Evolutionary conservation across 2,113 vertebrate genomes (phyloP).

Genomic region (Tyto alba): DNA sequence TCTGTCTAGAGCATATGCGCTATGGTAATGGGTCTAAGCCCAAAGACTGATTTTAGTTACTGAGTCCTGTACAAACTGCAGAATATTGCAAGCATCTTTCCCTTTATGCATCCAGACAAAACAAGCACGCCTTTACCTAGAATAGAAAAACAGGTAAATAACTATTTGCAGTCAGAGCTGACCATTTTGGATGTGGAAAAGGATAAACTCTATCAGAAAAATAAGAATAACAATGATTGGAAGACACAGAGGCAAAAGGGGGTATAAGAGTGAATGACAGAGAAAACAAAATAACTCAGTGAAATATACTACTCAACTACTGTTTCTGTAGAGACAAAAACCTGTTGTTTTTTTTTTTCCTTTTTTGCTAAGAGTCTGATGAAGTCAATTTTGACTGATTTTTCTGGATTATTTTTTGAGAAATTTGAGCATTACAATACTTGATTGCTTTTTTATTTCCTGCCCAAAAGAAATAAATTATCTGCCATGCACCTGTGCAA

Average conservation of each 20-base stretch:
- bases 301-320: not conserved
- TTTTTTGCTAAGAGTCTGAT: not conserved
- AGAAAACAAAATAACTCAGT: not conserved
- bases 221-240: not conserved
- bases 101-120: not conserved
- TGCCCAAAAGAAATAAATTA: not conserved
- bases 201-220: not conserved
- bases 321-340: not conserved
- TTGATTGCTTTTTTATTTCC: not conserved
- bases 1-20: not conserved
- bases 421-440: not conserved
- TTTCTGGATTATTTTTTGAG: not conserved
- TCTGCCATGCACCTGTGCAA: not conserved
- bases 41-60: constrained; percentile 24
- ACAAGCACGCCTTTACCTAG: not conserved
- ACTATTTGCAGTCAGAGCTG: not conserved
- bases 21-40: not conserved
- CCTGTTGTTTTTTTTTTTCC: too few relatives aligned
- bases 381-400: not conserved
- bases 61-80: not conserved
- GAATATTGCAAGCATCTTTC: not conserved
- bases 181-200: not conserved
- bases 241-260: not conserved
- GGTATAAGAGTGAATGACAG: not conserved
- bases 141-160: not conserved